Evolutionary conservation across 2,888 invertebrate genomes (phyloP).

Genomic region (Euproctis similis): DNA sequence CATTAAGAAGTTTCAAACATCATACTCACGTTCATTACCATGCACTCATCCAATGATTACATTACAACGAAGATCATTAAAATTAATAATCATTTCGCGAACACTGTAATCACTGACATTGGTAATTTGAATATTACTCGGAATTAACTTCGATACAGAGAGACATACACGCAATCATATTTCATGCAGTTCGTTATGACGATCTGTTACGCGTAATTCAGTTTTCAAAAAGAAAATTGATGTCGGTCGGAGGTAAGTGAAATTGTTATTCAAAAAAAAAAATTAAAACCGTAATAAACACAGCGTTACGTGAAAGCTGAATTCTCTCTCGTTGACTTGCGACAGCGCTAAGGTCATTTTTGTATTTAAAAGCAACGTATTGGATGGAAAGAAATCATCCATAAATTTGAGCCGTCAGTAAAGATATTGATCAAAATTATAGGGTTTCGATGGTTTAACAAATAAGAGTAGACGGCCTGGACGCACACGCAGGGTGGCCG

Average conservation of each 20-base stretch:
- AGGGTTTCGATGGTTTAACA: conserved; percentile 74
- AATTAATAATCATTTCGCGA: conserved; percentile 17
- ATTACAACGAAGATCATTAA: conserved; percentile 12
- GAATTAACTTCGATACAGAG: conserved; percentile 14
- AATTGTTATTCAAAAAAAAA: conserved; percentile 69
- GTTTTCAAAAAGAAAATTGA: conserved; percentile 57
- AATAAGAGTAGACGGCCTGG: conserved; percentile 63
- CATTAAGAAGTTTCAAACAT: conserved; percentile 5
- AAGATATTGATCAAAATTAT: conserved; percentile 77
- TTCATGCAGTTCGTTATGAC: conserved; percentile 19
- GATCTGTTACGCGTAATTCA: conserved; percentile 32
- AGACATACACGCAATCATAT: conserved; percentile 17
- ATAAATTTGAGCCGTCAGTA: conserved; percentile 72
- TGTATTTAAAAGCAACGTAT: conserved; percentile 55
- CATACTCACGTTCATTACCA: conserved; percentile 6
- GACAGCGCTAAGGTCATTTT: conserved; percentile 56
- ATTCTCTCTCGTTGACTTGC: conserved; percentile 51
- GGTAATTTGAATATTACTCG: conserved; percentile 15
- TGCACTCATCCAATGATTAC: conserved; percentile 8
- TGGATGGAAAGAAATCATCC: conserved; percentile 71
- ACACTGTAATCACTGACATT: conserved; percentile 15
- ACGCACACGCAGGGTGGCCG: conserved; percentile 61
- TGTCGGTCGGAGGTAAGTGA: conserved; percentile 68
- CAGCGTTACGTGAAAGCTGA: conserved; percentile 51
- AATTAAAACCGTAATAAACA: conserved; percentile 67